Conservation (phyloP, 2,797 vertebrate genomes). For the Falco peregrinus region DNA sequence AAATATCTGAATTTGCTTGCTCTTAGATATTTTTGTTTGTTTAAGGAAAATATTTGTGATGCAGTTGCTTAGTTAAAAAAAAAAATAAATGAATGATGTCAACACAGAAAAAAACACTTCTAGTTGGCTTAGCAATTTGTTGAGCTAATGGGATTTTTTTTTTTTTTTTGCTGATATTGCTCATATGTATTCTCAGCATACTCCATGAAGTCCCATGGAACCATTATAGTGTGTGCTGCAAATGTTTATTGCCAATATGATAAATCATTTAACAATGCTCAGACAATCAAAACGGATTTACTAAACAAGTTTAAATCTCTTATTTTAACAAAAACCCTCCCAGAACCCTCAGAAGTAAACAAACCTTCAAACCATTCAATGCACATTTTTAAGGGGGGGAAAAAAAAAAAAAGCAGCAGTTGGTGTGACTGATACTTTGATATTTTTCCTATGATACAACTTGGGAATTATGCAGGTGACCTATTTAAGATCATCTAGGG, state of each 20-base stretch:
- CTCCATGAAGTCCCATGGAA: background rate
- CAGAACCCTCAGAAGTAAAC: background rate
- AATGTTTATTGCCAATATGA: slow-evolving; percentile 55
- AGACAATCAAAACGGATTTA: slow-evolving; percentile 47
- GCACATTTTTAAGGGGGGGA: too few species aligned
- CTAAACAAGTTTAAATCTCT: slow-evolving; percentile 21
- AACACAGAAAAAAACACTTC: background rate
- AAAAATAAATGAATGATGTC: background rate
- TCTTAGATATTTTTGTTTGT: background rate
- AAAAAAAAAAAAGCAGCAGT: background rate
- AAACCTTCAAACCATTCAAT: background rate
- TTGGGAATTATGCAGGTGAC: background rate
- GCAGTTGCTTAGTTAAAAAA: background rate
- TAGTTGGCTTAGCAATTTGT: background rate
- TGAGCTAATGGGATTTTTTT: slow-evolving; percentile 26
- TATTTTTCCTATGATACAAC: background rate
- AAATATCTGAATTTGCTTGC: background rate
- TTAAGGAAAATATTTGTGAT: background rate
- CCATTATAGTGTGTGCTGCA: background rate
- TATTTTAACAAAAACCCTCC: background rate
- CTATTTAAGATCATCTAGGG: background rate
- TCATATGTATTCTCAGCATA: slow-evolving; percentile 38
- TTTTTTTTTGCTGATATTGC: background rate
- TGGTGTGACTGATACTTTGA: background rate
- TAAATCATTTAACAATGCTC: slow-evolving; percentile 51